Conservation (phyloP, 2,113 vertebrate species). For the Rhinolophus sinicus region DNA sequence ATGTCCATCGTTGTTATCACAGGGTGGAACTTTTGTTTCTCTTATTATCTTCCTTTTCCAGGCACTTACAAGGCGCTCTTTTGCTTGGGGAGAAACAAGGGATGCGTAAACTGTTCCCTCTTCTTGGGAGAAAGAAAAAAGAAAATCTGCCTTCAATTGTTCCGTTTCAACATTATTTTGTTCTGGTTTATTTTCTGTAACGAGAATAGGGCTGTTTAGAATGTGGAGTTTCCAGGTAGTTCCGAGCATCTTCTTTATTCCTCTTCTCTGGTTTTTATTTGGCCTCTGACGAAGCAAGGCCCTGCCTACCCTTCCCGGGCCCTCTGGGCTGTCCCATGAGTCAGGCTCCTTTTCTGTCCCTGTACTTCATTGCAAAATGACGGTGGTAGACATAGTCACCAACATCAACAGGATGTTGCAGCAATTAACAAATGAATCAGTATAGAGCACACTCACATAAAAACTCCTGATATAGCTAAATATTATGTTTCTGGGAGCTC, state of each 20-base stretch:
- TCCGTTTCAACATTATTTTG: not conserved
- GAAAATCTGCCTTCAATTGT: not conserved
- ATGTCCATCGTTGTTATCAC: not conserved
- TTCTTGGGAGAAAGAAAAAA: not conserved
- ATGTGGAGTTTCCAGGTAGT: not conserved
- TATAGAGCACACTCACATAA: not conserved
- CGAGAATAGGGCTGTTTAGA: not conserved
- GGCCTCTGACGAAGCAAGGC: not conserved
- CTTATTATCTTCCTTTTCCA: not conserved
- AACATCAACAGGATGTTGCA: conserved; percentile 31
- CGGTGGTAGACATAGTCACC: not conserved
- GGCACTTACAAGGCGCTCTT: not conserved
- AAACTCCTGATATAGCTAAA: not conserved
- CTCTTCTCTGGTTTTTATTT: not conserved
- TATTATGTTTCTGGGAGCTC: not conserved
- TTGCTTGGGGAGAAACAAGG: not conserved
- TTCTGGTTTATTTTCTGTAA: not conserved
- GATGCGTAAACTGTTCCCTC: not conserved
- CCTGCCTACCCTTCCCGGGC: too few species aligned
- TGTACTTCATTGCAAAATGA: not conserved
- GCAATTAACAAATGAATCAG: conserved; percentile 40
- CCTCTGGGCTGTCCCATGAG: not conserved
- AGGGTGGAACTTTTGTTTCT: not conserved
- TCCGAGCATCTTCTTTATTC: not conserved
- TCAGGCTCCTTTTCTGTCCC: not conserved